These are phyloP conservation scores for Anticlea derivata DNA, from an alignment of 2,888 invertebrate species.

Conservation along the genomic window DNA sequence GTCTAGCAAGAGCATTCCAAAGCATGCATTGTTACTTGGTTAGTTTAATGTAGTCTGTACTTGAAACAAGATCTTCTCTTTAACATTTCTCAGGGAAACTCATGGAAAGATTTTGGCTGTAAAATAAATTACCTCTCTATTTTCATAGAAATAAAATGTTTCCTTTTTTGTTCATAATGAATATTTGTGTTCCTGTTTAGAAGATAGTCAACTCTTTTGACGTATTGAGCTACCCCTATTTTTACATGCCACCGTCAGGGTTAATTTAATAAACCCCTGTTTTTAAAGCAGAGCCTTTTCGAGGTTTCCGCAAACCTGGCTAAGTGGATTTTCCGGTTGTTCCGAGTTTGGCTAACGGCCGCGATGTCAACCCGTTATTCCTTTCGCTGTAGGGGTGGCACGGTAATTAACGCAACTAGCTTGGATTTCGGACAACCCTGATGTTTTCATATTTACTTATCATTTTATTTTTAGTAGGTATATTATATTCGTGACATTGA, in stretches of 20 bases:
- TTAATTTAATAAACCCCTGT: constrained; percentile 45
- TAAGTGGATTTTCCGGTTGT: constrained; percentile 80
- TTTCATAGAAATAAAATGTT: no score
- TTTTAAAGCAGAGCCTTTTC: constrained; percentile 50
- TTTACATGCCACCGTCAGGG: background rate
- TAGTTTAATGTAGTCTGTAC: constrained; percentile 12
- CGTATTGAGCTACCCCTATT: background rate
- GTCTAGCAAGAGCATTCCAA: background rate
- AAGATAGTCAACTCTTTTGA: no score
- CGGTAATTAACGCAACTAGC: constrained; percentile 20
- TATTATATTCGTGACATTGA: no score
- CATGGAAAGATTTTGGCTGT: no score
- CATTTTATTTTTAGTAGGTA: no score
- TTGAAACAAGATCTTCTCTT: no score
- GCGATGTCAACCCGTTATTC: constrained; percentile 66
- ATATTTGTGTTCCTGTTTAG: no score
- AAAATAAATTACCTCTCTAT: no score
- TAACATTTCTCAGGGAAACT: no score
- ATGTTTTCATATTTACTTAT: no score
- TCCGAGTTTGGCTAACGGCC: constrained; percentile 67
- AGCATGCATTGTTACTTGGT: constrained; percentile 8
- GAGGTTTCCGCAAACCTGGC: constrained; percentile 48
- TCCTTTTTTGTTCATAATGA: no score
- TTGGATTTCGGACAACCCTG: constrained; percentile 3
- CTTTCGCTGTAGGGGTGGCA: constrained; percentile 43